Conservation (phyloP, 2,797 vertebrate genomes). For the Peromyscus eremicus region DNA sequence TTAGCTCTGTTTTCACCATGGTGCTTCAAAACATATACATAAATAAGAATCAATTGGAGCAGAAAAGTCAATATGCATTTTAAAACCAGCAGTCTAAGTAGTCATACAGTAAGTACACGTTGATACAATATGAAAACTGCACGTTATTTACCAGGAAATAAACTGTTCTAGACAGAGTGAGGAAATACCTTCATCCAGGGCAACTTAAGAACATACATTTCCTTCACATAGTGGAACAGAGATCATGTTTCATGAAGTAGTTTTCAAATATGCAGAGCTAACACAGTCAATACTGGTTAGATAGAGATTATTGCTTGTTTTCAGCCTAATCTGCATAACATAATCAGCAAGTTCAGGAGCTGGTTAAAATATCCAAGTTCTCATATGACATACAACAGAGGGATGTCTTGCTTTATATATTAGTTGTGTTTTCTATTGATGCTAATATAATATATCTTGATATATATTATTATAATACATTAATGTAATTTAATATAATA, state of each 20-base stretch:
- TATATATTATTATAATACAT: too few species aligned
- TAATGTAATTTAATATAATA: neutral
- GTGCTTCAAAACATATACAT: constrained; percentile 15
- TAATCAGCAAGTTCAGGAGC: neutral
- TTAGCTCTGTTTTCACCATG: constrained; percentile 51
- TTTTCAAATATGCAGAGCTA: constrained; percentile 21
- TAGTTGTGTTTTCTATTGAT: constrained; percentile 17
- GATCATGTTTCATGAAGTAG: neutral
- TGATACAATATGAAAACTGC: neutral
- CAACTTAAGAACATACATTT: constrained; percentile 1
- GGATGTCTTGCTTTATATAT: neutral
- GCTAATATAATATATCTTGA: neutral
- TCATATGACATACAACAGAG: neutral
- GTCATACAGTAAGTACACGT: constrained; percentile 15
- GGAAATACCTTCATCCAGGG: constrained; percentile 35
- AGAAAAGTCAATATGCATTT: constrained; percentile 32
- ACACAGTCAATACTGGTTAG: neutral
- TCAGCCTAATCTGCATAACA: neutral
- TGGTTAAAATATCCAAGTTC: neutral
- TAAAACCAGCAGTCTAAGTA: constrained; percentile 54
- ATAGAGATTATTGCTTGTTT: neutral
- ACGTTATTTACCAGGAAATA: constrained; percentile 52
- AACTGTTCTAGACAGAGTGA: neutral
- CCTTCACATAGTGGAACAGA: neutral
- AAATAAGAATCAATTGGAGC: constrained; percentile 52